phyloP scores from a whole-genome alignment of 1,140 invertebrate species.

The Zaprionus camerounensis region DNA sequence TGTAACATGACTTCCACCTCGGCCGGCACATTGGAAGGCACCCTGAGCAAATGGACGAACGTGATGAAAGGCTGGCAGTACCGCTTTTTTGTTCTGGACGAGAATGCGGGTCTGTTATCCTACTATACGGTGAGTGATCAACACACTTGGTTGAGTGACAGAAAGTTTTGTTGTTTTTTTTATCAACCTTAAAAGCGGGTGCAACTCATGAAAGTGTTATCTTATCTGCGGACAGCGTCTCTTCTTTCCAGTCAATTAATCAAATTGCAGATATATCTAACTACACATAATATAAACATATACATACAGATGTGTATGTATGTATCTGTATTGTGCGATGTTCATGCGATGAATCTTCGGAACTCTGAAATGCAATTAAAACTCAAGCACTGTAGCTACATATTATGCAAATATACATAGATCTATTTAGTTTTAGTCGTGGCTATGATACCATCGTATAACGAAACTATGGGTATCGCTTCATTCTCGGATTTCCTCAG shows the following conservation, averaged over 20 bases:
- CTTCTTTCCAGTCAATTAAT: constrained; percentile 32
- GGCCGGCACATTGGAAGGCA: constrained; percentile 93
- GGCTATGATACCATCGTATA: not conserved
- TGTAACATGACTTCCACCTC: constrained; percentile 41
- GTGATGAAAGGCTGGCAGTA: constrained; percentile 99
- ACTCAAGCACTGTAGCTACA: not conserved
- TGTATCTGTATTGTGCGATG: not conserved
- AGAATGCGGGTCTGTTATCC: constrained; percentile 96
- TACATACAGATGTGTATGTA: not conserved
- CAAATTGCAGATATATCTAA: constrained; percentile 25
- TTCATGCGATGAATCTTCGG: not conserved
- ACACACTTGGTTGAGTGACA: constrained; percentile 19
- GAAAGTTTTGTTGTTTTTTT: constrained; percentile 16
- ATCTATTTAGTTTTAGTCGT: not conserved
- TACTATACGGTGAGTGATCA: constrained; percentile 96
- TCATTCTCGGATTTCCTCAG: constrained; percentile 17
- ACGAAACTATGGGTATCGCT: not conserved
- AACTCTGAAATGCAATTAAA: not conserved
- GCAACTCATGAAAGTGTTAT: constrained; percentile 30
- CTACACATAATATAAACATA: not conserved
- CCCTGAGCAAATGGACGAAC: constrained; percentile 99
- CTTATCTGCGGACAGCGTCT: constrained; percentile 35
- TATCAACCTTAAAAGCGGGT: constrained; percentile 25
- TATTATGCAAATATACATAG: not conserved
- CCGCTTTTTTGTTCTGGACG: constrained; percentile 99